These are phyloP conservation scores for Crocuta crocuta DNA, from an alignment of 2,113 vertebrate species.

Conservation along the genomic window DNA sequence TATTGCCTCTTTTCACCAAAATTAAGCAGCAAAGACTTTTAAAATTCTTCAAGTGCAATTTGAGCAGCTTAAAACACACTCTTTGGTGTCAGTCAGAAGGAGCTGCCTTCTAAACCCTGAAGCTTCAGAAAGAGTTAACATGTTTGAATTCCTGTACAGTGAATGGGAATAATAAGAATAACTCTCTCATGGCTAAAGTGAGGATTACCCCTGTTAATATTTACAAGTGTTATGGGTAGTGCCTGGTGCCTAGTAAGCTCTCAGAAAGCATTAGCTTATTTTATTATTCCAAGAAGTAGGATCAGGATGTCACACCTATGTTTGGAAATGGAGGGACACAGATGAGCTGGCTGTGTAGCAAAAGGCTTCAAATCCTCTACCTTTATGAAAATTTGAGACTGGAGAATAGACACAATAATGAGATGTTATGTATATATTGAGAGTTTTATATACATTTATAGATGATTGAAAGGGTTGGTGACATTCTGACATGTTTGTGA, in stretches of 20 bases:
- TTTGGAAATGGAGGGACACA: neutral
- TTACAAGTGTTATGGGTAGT: neutral
- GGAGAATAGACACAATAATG: neutral
- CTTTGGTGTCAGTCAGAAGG: neutral
- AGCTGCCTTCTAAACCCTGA: neutral
- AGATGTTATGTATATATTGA: neutral
- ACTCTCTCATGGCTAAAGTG: neutral
- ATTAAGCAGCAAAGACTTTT: constrained; percentile 1
- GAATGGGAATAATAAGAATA: neutral
- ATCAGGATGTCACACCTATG: neutral
- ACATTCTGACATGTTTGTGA: neutral
- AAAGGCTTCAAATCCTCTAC: neutral
- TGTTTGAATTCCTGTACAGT: neutral
- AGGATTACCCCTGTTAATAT: neutral
- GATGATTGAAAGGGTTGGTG: neutral
- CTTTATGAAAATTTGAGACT: neutral
- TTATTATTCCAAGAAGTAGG: neutral
- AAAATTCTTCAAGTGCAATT: neutral
- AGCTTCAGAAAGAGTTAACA: neutral
- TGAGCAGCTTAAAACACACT: neutral
- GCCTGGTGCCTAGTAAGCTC: neutral
- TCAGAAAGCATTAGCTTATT: neutral
- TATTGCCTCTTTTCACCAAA: neutral
- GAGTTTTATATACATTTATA: neutral
- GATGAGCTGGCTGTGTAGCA: neutral